phyloP scores from a whole-genome alignment of 2,113 vertebrate genomes.

The Myocastor coypus region DNA sequence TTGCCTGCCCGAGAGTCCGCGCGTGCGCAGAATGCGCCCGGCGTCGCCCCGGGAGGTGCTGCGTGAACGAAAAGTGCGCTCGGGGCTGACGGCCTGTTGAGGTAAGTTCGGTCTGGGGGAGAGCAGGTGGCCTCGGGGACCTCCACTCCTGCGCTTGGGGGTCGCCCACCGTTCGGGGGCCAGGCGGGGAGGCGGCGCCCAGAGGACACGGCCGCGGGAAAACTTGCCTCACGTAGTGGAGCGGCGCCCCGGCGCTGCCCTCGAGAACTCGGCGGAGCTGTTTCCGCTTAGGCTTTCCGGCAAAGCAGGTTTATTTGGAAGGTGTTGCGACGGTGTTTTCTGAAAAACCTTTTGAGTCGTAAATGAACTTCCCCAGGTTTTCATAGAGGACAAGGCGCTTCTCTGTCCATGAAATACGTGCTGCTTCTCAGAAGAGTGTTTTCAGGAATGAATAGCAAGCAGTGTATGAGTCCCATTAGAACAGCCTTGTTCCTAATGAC shows the following conservation, averaged over 20 bases:
- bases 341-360: not conserved
- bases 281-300: not conserved
- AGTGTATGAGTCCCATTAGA: not conserved
- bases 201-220: not conserved
- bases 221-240: not conserved
- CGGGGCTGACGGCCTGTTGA: too few relatives aligned
- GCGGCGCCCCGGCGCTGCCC: not conserved
- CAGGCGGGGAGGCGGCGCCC: not conserved
- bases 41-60: rapidly evolving
- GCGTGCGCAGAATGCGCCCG: not conserved
- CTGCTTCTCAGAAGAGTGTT: not conserved
- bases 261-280: not conserved
- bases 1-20: not conserved
- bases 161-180: not conserved
- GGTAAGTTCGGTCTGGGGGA: not conserved
- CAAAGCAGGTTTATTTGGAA: not conserved
- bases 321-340: not conserved
- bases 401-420: not conserved
- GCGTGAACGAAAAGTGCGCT: conserved; percentile 73
- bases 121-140: too few relatives aligned
- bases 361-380: not conserved
- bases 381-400: not conserved
- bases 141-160: not conserved
- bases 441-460: not conserved
- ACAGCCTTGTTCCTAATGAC: not conserved